A percentile compares a stretch with the other conserved stretches of the same genome.
Conservation (phyloP, 2,888 invertebrate genomes). For the Cylloceria caligata region DNA sequence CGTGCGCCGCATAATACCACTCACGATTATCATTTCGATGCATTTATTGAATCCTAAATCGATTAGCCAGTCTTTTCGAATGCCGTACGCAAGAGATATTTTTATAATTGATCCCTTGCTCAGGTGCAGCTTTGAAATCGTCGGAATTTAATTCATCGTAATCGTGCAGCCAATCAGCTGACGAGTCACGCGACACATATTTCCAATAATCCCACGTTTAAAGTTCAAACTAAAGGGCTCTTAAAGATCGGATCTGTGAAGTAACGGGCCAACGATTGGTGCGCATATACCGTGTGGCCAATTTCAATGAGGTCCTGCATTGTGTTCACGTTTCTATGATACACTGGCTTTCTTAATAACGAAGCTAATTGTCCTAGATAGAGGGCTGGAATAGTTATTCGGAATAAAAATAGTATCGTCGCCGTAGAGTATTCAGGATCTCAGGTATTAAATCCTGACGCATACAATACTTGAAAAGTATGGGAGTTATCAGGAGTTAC, state of each 20-base stretch:
- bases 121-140: neutral
- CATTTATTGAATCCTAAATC: neutral
- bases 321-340: neutral
- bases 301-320: neutral
- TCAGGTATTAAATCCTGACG: neutral
- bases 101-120: too few species aligned
- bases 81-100: too few species aligned
- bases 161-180: conserved; percentile 9
- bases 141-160: neutral
- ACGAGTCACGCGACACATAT: neutral
- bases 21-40: neutral
- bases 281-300: neutral
- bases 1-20: neutral
- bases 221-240: neutral
- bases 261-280: neutral
- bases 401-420: neutral
- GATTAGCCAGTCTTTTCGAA: too few species aligned
- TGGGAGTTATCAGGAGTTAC: neutral
- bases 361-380: neutral
- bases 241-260: neutral
- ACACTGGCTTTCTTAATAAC: neutral
- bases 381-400: neutral
- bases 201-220: neutral
- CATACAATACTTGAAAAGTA: neutral
- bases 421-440: neutral